phyloP scores from a whole-genome alignment of 2,113 vertebrate genomes.

The Myxocyprinus asiaticus region DNA sequence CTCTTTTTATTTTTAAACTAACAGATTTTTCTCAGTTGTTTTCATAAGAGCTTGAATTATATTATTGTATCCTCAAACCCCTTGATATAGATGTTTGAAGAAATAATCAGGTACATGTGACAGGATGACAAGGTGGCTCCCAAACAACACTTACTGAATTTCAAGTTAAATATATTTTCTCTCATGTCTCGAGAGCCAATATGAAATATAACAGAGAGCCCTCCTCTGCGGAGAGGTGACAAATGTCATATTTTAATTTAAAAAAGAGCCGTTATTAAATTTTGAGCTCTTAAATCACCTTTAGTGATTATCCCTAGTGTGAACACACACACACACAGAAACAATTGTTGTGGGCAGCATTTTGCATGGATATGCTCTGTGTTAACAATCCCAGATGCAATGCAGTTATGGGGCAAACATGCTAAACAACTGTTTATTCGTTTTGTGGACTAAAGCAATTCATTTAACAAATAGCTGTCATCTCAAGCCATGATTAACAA shows the following conservation, averaged over 20 bases:
- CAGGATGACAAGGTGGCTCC: slow-evolving; percentile 31
- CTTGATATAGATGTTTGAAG: slow-evolving; percentile 37
- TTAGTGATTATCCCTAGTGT: slow-evolving; percentile 8
- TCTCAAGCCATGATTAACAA: slow-evolving; percentile 68
- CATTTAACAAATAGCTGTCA: slow-evolving; percentile 66
- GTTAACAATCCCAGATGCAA: background rate
- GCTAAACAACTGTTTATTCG: slow-evolving; percentile 53
- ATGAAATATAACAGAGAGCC: slow-evolving; percentile 23
- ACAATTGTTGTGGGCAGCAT: background rate
- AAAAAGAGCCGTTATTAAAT: slow-evolving; percentile 30
- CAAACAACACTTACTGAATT: slow-evolving; percentile 23
- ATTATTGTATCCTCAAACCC: background rate
- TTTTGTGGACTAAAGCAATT: slow-evolving; percentile 59
- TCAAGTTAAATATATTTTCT: no score
- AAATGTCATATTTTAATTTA: slow-evolving; percentile 34
- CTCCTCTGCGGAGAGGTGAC: background rate
- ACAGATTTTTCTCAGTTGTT: slow-evolving; percentile 48
- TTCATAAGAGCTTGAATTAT: slow-evolving; percentile 5
- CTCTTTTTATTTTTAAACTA: no score
- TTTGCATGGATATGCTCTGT: background rate
- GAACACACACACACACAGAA: background rate
- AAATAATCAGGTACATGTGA: slow-evolving; percentile 31
- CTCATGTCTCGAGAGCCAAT: background rate
- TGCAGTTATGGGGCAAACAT: background rate
- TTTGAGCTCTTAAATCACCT: slow-evolving; percentile 18